Evolutionary conservation across 2,797 vertebrate genomes (phyloP), one percentile per base, ranked within the genome.

Genomic region (Aplochiton taeniatus): DNA sequence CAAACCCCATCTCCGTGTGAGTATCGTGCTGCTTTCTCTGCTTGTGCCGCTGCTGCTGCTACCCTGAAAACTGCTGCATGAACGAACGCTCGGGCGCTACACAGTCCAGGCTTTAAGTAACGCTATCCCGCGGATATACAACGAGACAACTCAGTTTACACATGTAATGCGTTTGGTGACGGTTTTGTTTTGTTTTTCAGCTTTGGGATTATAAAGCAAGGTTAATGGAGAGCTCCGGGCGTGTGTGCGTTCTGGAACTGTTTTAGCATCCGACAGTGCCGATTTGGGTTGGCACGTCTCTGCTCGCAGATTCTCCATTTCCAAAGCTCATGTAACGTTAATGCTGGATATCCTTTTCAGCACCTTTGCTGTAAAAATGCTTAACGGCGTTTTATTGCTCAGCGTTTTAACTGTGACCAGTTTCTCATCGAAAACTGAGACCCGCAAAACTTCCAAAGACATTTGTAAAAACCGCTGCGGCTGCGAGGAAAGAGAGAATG

Each of bases 371-470:
- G 89, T 94, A 95, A 98, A 98, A 87, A 99, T 99, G 97, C 95
- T 98, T 95, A 96, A 94, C 92, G 85, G 95, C 87, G 86, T 95
- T 87, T 92, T 97, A 90, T 89, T 98, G 83, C 91, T 98, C 90
- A 95, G 95, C 90, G 90, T 96, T 86, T 94, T 98, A 87, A 94
- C 94, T 81, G 93, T 94, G 92, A 94, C 93, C 82, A 95, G 95
- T 90, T 92, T 97, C 89, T 78, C 90, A 19, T 92, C 93, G 58
- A 91, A 88, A 91, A 93, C 93, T 58, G 93, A 96, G 85, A 96
- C 94, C 92, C 95, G 95, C 85, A 98, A 96, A 95, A 95, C 94
- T 93, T 94, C 96, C 88, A 96, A 95, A 95, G 97, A 98, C 87
- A 95, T 98, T 90, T 99, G 97, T 93, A 96, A 94, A 90, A 93